Percentiles rank a stretch among this genome's conserved stretches.
Conservation (phyloP, 2,797 vertebrate species). For the Catamblyrhynchus diadema region DNA sequence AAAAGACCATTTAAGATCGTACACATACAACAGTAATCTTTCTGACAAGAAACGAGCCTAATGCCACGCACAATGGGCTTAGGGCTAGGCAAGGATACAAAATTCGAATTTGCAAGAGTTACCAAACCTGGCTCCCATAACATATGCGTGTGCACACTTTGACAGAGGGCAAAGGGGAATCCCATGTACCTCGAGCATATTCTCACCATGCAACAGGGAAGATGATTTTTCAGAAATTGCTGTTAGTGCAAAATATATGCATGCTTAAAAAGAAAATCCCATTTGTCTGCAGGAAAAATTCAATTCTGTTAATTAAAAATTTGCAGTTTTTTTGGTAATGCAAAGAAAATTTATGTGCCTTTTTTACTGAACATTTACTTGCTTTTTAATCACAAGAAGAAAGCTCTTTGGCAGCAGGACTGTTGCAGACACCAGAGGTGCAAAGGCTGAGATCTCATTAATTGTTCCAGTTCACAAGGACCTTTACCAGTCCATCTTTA, state of each 20-base stretch:
- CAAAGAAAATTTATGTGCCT: rapidly evolving
- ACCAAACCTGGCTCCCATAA: constrained; percentile 42
- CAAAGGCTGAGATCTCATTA: not conserved
- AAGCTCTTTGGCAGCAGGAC: not conserved
- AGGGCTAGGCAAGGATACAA: constrained; percentile 63
- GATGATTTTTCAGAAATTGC: not conserved
- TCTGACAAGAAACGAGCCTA: constrained; percentile 40
- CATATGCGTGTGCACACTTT: constrained; percentile 10
- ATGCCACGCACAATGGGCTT: constrained; percentile 61
- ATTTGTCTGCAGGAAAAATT: not conserved
- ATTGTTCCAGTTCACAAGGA: not conserved
- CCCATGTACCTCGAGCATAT: constrained; percentile 11
- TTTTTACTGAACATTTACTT: not conserved
- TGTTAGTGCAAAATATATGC: rapidly evolving
- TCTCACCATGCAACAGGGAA: not conserved
- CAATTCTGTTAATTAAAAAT: not conserved
- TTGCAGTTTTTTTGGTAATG: rapidly evolving
- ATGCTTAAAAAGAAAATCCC: not conserved
- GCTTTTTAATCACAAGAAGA: not conserved
- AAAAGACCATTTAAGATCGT: constrained; percentile 78
- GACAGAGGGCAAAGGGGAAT: constrained; percentile 37
- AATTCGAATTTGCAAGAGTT: constrained; percentile 69
- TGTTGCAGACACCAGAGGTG: not conserved
- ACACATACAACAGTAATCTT: constrained; percentile 71
- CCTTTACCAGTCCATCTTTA: not conserved